A percentile compares a stretch with the other conserved stretches of the same genome.
Evolutionary conservation across 1,140 invertebrate species (phyloP).

Genomic region (Drosophila lowei): DNA sequence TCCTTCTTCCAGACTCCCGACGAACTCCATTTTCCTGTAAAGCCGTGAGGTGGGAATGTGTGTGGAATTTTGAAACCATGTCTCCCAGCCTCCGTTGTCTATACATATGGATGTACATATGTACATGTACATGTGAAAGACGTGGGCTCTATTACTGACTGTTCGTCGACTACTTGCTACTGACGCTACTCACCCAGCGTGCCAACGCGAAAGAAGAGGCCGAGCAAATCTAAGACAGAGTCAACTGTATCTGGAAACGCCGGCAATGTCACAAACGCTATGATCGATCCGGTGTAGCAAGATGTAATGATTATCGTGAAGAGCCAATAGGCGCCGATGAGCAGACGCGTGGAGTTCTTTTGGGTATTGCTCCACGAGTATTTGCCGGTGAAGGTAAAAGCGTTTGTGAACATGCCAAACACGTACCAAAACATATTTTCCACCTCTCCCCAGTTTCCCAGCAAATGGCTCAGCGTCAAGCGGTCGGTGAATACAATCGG

Average conservation of each 20-base stretch:
- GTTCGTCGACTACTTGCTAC: too few species aligned
- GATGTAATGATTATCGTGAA: conserved; percentile 92
- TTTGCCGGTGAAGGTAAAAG: conserved; percentile 88
- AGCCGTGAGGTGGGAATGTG: conserved; percentile 85
- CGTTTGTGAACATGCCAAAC: conserved; percentile 91
- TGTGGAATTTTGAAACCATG: conserved; percentile 87
- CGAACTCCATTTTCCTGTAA: conserved; percentile 87
- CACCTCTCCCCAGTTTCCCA: conserved; percentile 87
- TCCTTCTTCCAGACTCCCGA: conserved; percentile 86
- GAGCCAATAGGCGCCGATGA: conserved; percentile 90
- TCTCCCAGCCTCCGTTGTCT: conserved; percentile 89
- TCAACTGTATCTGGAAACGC: conserved; percentile 88
- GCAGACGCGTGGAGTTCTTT: conserved; percentile 87
- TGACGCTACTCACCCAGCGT: conserved; percentile 60
- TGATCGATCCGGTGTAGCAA: conserved; percentile 91
- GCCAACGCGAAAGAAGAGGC: conserved; percentile 84
- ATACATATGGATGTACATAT: conserved; percentile 13
- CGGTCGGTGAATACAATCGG: conserved; percentile 88
- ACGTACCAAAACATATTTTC: conserved; percentile 92
- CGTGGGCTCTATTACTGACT: neutral
- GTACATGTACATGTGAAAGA: neutral
- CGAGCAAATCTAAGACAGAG: conserved; percentile 85
- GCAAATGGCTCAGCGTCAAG: conserved; percentile 86
- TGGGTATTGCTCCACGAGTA: conserved; percentile 88
- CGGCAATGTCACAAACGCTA: conserved; percentile 90